Evolutionary conservation across 2,113 vertebrate genomes (phyloP).

Genomic region (Micronycteris hirsuta): DNA sequence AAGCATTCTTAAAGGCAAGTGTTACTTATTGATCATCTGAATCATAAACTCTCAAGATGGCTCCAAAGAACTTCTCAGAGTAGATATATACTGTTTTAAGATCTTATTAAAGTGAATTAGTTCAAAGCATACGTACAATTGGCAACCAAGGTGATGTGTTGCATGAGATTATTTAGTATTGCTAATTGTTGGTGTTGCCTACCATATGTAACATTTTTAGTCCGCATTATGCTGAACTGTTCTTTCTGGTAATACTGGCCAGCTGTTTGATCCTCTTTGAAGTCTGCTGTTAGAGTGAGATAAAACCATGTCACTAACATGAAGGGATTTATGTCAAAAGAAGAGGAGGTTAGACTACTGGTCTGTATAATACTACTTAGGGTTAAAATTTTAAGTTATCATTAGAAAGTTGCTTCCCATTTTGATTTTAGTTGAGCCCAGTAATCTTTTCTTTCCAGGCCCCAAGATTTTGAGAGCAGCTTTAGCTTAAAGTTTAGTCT

Average conservation of each 20-base stretch:
- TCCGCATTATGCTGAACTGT: neutral
- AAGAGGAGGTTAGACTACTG: neutral
- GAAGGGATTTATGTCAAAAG: neutral
- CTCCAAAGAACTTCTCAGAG: neutral
- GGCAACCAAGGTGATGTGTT: neutral
- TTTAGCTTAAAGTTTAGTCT: slow-evolving; percentile 36
- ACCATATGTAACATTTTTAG: neutral
- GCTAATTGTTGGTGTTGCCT: neutral
- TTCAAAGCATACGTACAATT: neutral
- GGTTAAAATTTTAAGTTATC: neutral
- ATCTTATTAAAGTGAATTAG: neutral
- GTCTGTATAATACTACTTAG: neutral
- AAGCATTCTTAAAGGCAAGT: neutral
- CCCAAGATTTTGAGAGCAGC: slow-evolving; percentile 1
- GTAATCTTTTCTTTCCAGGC: neutral
- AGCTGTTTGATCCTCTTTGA: neutral
- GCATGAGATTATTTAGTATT: neutral
- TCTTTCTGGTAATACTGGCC: neutral
- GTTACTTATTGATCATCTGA: neutral
- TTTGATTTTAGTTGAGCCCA: neutral
- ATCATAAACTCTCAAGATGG: neutral
- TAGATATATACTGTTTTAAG: neutral
- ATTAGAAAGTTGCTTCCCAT: neutral
- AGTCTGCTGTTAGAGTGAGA: neutral
- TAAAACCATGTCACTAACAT: neutral